A percentile compares a stretch with the other conserved stretches of the same genome.
phyloP scores from a whole-genome alignment of 2,888 invertebrate species.

The Drosophila basisetae region DNA sequence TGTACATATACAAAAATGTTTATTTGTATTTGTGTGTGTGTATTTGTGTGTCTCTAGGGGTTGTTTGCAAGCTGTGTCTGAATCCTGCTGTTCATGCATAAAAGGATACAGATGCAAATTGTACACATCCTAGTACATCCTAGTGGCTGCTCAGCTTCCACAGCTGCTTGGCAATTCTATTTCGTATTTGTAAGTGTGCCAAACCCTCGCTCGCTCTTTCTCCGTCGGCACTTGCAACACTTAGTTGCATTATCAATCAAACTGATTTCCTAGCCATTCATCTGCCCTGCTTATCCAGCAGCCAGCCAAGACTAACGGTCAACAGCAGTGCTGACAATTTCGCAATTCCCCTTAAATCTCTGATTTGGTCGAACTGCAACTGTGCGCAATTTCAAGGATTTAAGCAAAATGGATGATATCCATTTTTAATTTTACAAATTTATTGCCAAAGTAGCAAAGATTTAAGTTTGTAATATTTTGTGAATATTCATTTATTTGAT shows the following conservation, averaged over 20 bases:
- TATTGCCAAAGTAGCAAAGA: neutral
- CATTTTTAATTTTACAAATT: neutral
- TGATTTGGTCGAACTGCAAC: neutral
- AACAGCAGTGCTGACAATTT: slow-evolving; percentile 22
- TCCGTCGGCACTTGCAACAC: slow-evolving; percentile 46
- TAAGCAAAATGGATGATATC: neutral
- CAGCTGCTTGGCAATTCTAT: slow-evolving; percentile 50
- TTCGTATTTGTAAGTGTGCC: slow-evolving; percentile 53
- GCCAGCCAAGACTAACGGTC: slow-evolving; percentile 47
- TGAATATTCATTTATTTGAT: neutral
- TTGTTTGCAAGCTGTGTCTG: slow-evolving; percentile 47
- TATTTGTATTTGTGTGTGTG: slow-evolving; percentile 10
- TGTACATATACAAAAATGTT: slow-evolving; percentile 16
- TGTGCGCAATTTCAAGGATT: neutral
- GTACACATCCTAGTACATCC: slow-evolving; percentile 59
- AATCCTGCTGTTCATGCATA: slow-evolving; percentile 60
- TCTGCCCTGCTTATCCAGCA: slow-evolving; percentile 35
- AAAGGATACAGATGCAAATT: slow-evolving; percentile 76
- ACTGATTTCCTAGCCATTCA: slow-evolving; percentile 74
- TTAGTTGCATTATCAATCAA: slow-evolving; percentile 84
- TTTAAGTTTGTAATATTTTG: neutral
- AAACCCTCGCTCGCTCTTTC: slow-evolving; percentile 5
- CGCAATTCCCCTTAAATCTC: neutral
- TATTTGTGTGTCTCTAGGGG: slow-evolving; percentile 29
- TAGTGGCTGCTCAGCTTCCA: slow-evolving; percentile 29